Conservation (phyloP, 2,888 invertebrate genomes). For the Pediacus dermestoides region DNA sequence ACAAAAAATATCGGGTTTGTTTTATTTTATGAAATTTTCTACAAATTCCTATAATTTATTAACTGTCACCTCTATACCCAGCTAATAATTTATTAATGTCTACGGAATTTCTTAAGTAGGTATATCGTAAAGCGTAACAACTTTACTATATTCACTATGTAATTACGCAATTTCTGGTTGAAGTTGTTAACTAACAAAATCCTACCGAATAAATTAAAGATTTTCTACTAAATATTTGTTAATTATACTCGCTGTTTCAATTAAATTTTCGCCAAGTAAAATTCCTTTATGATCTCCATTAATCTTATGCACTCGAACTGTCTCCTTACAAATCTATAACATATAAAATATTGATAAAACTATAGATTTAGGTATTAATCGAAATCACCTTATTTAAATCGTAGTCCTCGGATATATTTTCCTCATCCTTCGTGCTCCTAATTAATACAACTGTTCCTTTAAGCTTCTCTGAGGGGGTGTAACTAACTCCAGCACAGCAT, state of each 20-base stretch:
- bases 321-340: conserved; percentile 23
- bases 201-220: background rate
- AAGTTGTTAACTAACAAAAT: too few species aligned
- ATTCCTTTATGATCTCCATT: conserved; percentile 24
- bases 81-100: background rate
- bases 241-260: conserved; percentile 19
- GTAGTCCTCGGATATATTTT: conserved; percentile 20
- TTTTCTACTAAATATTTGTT: conserved; percentile 11
- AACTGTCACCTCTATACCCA: too few species aligned
- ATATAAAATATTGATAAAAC: conserved; percentile 4
- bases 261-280: conserved; percentile 17
- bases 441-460: conserved; percentile 20
- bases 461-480: conserved; percentile 17
- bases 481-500: conserved; percentile 17
- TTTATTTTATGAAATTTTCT: too few species aligned
- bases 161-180: background rate
- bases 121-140: conserved; percentile 5
- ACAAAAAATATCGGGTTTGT: too few species aligned
- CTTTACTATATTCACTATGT: conserved; percentile 1
- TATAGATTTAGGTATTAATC: background rate
- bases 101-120: background rate
- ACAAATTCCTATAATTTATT: too few species aligned
- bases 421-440: conserved; percentile 15
- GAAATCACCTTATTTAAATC: conserved; percentile 22
- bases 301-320: conserved; percentile 18